Base-by-base conservation (phyloP, 2,113 vertebrate species). In the Notothenia coriiceps region DNA sequence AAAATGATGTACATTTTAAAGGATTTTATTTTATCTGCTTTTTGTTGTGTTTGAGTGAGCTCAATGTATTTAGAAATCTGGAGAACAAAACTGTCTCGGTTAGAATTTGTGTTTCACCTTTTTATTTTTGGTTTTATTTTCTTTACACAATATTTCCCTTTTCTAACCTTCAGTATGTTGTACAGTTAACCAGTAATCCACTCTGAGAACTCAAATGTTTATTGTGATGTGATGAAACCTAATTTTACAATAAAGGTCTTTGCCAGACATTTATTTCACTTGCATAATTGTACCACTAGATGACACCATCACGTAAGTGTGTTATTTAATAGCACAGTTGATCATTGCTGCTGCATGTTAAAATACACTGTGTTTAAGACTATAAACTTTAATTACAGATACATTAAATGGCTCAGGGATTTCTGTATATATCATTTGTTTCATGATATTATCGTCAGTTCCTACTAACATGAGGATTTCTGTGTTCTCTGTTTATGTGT, bases 231-330 rank as follows among this genome's bases (percentile, higher is more conserved):
- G 22, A 80, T 80, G 15, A 64, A 75, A 81, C n/a, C 25, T 25
- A 51, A 79, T 88, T 91, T 92, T 87, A 82, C 83, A 94, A 94
- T 95, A 94, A 95, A 94, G n/a, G 14, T 83, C 70, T 89, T n/a
- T 64, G n/a, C 49, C 80, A 49, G 50, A 22, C 12, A 20, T 40
- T n/a, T 15, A 10, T 13, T 54, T 76, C 12, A 55, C 22, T 50
- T 62, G 18, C 10, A 14, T 10, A 9, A 6, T 78, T 79, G 82
- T 10, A 52, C 86, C 93, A 94, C 90, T 87, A 86, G 92, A 84
- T 90, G 92, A 12, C 82, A 60, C 78, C 59, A 60, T 69, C 35
- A 29, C 71, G 52, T 35, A 40, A 10, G 20, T 43, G 14, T 51
- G 43, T 35, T 0, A 20, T 67, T 68, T 43, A 17, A 18, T 22